Conservation (phyloP, 2,888 invertebrate species). For the Cephus rjabovi region DNA sequence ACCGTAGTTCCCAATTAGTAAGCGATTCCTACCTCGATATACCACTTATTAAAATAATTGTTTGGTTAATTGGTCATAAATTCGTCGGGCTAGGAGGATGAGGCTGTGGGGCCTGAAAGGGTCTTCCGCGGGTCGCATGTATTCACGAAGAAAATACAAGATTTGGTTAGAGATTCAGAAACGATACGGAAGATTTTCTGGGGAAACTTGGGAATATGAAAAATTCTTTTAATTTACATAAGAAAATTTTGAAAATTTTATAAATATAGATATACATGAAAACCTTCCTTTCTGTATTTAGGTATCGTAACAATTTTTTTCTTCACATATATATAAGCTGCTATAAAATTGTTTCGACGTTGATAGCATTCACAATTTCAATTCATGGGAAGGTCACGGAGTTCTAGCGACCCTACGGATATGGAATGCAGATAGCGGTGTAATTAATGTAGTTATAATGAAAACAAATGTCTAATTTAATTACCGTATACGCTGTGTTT, state of each 20-base stretch:
- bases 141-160: background rate
- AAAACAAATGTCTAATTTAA: background rate
- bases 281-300: background rate
- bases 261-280: background rate
- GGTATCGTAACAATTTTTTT: background rate
- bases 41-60: slow-evolving; percentile 27
- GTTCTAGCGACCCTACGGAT: background rate
- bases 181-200: background rate
- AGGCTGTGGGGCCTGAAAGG: background rate
- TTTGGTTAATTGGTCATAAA: slow-evolving; percentile 26
- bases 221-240: background rate
- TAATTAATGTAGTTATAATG: slow-evolving; percentile 2
- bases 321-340: background rate
- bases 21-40: slow-evolving; percentile 24
- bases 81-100: slow-evolving; percentile 17
- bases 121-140: background rate
- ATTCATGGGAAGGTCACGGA: background rate
- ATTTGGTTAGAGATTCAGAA: background rate
- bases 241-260: background rate
- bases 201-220: background rate
- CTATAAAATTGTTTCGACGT: background rate
- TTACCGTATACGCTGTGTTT: background rate
- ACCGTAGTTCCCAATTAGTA: slow-evolving; percentile 25
- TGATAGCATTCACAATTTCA: background rate
- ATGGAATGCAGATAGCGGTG: background rate